A percentile compares a stretch with the other conserved stretches of the same genome.
Evolutionary conservation across 2,113 vertebrate genomes (phyloP).

Genomic region (Scophthalmus maximus): DNA sequence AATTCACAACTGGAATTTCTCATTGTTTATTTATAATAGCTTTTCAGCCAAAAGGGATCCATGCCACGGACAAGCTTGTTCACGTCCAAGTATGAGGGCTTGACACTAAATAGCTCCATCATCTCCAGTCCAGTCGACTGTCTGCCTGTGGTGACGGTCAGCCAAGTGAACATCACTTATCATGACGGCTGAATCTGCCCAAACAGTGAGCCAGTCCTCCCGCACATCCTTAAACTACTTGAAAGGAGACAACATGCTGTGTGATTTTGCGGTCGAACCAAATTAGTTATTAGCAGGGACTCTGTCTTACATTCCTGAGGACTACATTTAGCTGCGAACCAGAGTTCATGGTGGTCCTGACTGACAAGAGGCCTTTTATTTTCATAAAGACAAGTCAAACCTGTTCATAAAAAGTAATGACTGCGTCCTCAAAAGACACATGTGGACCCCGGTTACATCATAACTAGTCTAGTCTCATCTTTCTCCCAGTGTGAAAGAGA

Average conservation of each 20-base stretch:
- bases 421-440: conserved; percentile 6
- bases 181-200: conserved; percentile 11
- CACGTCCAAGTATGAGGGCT: neutral
- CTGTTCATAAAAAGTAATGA: conserved; percentile 7
- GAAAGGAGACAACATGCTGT: conserved; percentile 20
- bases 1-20: neutral
- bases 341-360: neutral
- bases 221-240: conserved; percentile 22
- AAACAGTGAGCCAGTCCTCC: conserved; percentile 6
- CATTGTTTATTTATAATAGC: neutral
- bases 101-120: conserved; percentile 22
- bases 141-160: conserved; percentile 9
- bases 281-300: conserved; percentile 29
- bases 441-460: neutral
- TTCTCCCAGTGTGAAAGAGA: conserved; percentile 19
- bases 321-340: conserved; percentile 2
- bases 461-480: conserved; percentile 14
- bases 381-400: neutral
- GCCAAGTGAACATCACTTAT: conserved; percentile 36
- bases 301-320: conserved; percentile 5
- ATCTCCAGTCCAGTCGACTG: conserved; percentile 17
- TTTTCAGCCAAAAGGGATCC: neutral
- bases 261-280: conserved; percentile 26
- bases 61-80: neutral
- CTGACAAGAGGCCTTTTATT: conserved; percentile 8